Percentiles rank a stretch among this genome's conserved stretches.
phyloP scores from a whole-genome alignment of 23 tunicate genomes.

The Aplidium turbinatum region DNA sequence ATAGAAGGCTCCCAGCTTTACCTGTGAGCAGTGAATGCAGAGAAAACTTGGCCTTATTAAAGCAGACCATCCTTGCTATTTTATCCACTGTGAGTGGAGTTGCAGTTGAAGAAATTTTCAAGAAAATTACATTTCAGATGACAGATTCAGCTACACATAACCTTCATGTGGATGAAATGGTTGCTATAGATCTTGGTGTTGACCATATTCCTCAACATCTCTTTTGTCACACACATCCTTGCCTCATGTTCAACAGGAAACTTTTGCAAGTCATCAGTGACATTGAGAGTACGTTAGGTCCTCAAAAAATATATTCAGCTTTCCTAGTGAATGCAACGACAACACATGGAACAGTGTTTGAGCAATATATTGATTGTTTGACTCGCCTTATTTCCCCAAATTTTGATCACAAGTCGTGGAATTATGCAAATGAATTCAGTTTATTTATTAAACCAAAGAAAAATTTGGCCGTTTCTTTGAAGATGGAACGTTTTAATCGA shows the following conservation, averaged over 20 bases:
- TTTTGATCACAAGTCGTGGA: slow-evolving; percentile 12
- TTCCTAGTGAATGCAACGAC: neutral
- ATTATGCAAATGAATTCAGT: neutral
- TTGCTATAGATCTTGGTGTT: slow-evolving; percentile 7
- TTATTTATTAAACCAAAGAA: slow-evolving; percentile 1
- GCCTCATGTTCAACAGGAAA: slow-evolving; percentile 1
- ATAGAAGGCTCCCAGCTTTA: slow-evolving; percentile 1
- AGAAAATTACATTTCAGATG: neutral
- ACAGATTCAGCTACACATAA: neutral
- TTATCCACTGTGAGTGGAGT: too few species aligned
- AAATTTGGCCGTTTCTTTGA: slow-evolving; percentile 1
- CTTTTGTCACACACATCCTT: slow-evolving; percentile 14
- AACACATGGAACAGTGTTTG: neutral
- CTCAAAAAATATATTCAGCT: neutral
- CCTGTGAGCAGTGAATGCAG: slow-evolving; percentile 4
- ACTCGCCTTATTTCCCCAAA: neutral
- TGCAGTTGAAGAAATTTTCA: too few species aligned
- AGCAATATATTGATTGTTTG: neutral
- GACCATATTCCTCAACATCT: neutral
- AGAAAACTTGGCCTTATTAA: neutral
- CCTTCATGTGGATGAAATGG: slow-evolving; percentile 4
- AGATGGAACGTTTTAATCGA: slow-evolving; percentile 3
- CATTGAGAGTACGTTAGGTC: neutral
- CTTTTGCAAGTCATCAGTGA: neutral
- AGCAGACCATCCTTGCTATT: too few species aligned